These are phyloP conservation scores for Eupeodes luniger DNA, from an alignment of 2,888 invertebrate genomes.

Conservation along the genomic window DNA sequence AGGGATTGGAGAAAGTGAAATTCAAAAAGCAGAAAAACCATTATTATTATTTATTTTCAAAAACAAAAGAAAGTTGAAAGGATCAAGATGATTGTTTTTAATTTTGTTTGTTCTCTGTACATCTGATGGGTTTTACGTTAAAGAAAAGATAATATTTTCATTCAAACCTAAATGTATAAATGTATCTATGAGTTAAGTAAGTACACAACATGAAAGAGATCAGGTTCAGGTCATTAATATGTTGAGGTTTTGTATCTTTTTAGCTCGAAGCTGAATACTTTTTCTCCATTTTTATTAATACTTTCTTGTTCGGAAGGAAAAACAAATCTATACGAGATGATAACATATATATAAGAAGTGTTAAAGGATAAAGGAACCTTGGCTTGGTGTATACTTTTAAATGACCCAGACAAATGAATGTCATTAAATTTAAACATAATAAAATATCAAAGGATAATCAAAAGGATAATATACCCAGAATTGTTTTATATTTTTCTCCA, in stretches of 20 bases:
- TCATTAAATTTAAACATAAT: constrained; percentile 16
- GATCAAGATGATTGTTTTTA: constrained; percentile 60
- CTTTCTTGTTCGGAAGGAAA: neutral
- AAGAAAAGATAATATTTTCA: constrained; percentile 21
- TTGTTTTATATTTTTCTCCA: no score
- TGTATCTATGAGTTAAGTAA: neutral
- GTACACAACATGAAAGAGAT: constrained; percentile 31
- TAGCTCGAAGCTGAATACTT: no score
- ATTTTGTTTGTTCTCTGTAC: neutral
- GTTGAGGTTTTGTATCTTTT: neutral
- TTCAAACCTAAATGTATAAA: no score
- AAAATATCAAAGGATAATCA: neutral
- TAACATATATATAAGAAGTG: neutral
- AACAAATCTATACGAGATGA: neutral
- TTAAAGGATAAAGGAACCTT: neutral
- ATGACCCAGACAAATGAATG: constrained; percentile 6
- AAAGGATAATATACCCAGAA: no score
- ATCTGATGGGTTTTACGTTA: constrained; percentile 17
- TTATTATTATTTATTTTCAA: neutral
- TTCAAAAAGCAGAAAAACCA: constrained; percentile 11
- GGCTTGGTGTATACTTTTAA: neutral
- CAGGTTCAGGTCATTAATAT: constrained; percentile 50
- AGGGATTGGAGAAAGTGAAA: constrained; percentile 39
- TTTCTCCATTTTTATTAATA: neutral
- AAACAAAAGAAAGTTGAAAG: constrained; percentile 3